phyloP scores from a whole-genome alignment of 2,113 vertebrate genomes.

The Turdus rufiventris region DNA sequence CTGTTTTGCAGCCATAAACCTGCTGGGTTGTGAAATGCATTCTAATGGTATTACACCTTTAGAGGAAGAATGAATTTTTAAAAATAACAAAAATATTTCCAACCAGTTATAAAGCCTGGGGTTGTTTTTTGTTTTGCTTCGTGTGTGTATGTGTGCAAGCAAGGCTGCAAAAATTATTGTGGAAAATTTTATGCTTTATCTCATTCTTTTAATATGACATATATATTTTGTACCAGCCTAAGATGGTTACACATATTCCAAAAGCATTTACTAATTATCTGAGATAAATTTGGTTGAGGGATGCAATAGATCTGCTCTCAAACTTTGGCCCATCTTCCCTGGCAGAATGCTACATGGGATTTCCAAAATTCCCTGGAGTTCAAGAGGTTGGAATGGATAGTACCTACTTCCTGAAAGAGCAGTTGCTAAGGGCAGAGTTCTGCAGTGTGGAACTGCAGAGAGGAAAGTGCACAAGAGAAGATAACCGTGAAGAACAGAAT shows the following conservation, averaged over 20 bases:
- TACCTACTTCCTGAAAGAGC: background rate
- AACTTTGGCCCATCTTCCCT: background rate
- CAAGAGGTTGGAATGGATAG: background rate
- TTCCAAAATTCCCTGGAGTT: background rate
- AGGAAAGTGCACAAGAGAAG: background rate
- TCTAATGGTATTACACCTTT: background rate
- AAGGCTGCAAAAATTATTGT: background rate
- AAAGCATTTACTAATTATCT: background rate
- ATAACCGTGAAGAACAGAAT: background rate
- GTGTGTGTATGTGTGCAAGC: fast-evolving
- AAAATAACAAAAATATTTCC: background rate
- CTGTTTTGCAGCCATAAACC: background rate
- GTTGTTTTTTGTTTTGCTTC: background rate
- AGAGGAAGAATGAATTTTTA: background rate
- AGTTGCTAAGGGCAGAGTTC: background rate
- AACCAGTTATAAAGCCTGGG: background rate
- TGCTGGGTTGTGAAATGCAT: conserved; percentile 6
- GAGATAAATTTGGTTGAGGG: background rate
- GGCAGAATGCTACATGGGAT: background rate
- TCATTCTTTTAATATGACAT: background rate
- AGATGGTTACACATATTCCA: background rate
- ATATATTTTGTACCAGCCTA: background rate
- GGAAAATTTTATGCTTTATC: background rate
- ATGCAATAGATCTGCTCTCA: background rate
- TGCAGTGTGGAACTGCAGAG: background rate